Conservation (phyloP, 2,113 vertebrate species). For the Lepisosteus osseus region DNA sequence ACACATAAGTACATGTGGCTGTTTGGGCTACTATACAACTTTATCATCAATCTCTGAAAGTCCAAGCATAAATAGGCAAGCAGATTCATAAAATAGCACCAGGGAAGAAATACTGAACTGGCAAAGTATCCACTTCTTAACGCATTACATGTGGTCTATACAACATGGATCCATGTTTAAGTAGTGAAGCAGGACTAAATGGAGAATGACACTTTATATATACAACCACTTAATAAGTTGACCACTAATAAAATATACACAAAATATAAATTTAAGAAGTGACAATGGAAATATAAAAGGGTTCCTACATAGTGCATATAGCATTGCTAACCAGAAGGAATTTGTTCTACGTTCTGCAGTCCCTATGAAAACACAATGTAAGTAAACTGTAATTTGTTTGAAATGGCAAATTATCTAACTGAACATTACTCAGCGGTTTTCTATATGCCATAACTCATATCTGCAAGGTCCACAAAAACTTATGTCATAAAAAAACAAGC, state of each 20-base stretch:
- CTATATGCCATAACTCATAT: background rate
- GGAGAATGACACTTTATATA: conserved; percentile 4
- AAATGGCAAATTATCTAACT: too few species aligned
- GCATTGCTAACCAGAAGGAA: background rate
- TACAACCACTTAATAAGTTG: background rate
- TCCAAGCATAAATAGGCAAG: conserved; percentile 6
- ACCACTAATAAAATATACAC: background rate
- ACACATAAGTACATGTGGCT: background rate
- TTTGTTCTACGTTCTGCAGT: background rate
- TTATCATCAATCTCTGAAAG: background rate
- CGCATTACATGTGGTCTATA: conserved; percentile 17
- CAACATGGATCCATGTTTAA: background rate
- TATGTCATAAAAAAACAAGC: background rate
- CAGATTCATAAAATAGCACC: conserved; percentile 16
- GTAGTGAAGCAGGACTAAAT: background rate
- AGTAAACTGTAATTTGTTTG: too few species aligned
- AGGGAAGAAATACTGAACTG: conserved; percentile 16
- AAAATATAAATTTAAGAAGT: background rate
- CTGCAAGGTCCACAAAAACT: background rate
- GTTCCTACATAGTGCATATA: background rate
- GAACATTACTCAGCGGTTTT: too few species aligned
- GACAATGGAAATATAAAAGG: background rate
- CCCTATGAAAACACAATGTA: background rate
- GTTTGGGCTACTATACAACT: background rate
- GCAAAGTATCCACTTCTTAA: conserved; percentile 33